Conservation (phyloP, 2,797 vertebrate species). For the Microchirus variegatus region DNA sequence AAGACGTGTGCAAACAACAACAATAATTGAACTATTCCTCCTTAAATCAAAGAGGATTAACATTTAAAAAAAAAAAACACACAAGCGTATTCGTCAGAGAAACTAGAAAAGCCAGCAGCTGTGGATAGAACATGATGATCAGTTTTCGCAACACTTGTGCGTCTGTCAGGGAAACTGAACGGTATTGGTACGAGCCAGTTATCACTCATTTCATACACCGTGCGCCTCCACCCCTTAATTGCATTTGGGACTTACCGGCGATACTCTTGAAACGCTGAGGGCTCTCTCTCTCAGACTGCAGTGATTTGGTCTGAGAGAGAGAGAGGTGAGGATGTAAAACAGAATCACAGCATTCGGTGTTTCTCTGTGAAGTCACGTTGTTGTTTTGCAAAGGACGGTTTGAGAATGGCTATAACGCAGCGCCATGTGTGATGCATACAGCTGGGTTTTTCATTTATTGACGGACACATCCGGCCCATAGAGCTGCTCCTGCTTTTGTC, state of each 20-base stretch:
- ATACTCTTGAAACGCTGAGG: conserved; percentile 24
- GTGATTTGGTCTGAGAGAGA: conserved; percentile 29
- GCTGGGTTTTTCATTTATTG: conserved; percentile 25
- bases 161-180: conserved; percentile 27
- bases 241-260: conserved; percentile 33
- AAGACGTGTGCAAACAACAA: too few species aligned
- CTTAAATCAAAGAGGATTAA: too few species aligned
- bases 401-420: conserved; percentile 4
- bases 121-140: conserved; percentile 4
- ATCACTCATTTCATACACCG: conserved; percentile 38
- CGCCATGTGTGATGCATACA: conserved; percentile 19
- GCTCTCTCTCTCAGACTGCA: conserved; percentile 21
- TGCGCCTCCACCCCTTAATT: conserved; percentile 36
- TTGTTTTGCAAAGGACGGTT: conserved; percentile 10
- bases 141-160: conserved; percentile 22
- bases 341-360: conserved; percentile 41
- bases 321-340: conserved; percentile 5
- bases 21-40: too few species aligned
- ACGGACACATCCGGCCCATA: not conserved
- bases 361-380: conserved; percentile 11
- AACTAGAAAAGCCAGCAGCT: not conserved
- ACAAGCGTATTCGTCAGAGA: too few species aligned
- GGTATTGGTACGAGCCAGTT: conserved; percentile 39
- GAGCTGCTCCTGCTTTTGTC: conserved; percentile 8
- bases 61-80: too few species aligned